These are phyloP conservation scores for Campylorhamphus procurvoides DNA, from an alignment of 2,113 vertebrate species.

Conservation along the genomic window DNA sequence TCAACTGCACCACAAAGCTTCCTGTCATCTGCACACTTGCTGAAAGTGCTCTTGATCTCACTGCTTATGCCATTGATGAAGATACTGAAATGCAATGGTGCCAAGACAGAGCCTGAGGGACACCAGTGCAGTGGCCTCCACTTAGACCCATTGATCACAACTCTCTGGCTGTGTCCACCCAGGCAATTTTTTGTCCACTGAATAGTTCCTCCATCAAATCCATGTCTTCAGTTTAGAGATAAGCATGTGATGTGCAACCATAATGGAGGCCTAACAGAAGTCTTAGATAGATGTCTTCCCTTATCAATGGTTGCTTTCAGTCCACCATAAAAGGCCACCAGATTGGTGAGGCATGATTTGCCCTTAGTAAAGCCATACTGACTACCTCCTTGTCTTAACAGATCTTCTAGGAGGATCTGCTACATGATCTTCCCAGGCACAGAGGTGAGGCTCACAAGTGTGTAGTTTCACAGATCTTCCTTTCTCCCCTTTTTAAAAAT, in stretches of 20 bases:
- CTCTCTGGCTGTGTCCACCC: background rate
- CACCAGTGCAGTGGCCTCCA: background rate
- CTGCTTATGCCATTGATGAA: background rate
- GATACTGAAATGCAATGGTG: background rate
- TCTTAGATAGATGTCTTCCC: background rate
- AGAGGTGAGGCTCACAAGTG: background rate
- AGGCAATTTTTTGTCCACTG: background rate
- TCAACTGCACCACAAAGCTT: background rate
- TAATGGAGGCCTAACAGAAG: background rate
- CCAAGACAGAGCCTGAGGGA: background rate
- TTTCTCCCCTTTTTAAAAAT: background rate
- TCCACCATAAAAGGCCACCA: background rate
- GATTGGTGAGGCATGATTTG: background rate
- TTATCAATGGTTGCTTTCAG: background rate
- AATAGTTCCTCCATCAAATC: background rate
- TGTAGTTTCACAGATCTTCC: background rate
- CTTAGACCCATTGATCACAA: background rate
- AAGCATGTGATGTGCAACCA: background rate
- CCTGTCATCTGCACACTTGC: background rate
- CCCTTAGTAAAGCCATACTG: background rate
- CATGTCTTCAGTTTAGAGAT: background rate
- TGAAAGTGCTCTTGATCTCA: background rate
- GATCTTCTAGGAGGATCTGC: background rate
- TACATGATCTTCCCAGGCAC: background rate
- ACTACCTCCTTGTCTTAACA: background rate